These are phyloP conservation scores for Guaruba guarouba DNA, from an alignment of 2,113 vertebrate species.

Conservation along the genomic window DNA sequence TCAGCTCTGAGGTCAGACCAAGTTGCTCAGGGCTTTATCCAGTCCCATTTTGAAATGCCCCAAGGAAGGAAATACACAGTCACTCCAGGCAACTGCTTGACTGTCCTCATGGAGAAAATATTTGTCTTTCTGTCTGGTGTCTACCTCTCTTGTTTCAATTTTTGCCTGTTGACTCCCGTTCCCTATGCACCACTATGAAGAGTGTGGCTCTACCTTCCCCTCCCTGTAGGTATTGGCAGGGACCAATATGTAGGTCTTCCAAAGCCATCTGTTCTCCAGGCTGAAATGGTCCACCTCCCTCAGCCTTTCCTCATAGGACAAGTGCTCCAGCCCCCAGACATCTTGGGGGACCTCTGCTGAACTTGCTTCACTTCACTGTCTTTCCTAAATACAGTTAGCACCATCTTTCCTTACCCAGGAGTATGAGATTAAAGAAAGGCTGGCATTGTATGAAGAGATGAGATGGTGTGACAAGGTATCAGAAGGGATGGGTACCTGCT, in stretches of 20 bases:
- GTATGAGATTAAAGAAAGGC: neutral
- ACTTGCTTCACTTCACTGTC: neutral
- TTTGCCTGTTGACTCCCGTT: neutral
- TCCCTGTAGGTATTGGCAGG: neutral
- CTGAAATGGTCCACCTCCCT: neutral
- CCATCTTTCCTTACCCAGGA: neutral
- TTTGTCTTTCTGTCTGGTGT: neutral
- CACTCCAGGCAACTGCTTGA: neutral
- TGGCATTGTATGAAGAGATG: neutral
- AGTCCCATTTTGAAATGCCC: neutral
- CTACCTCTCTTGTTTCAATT: neutral
- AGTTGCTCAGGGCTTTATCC: neutral
- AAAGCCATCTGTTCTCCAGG: neutral
- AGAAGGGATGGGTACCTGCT: constrained; percentile 75
- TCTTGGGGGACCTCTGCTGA: neutral
- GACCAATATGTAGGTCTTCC: neutral
- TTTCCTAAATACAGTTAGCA: neutral
- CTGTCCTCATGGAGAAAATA: neutral
- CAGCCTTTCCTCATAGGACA: neutral
- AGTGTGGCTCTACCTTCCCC: neutral
- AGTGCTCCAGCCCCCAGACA: neutral
- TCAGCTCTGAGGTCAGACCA: neutral
- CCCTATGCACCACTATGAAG: neutral
- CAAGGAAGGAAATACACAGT: neutral
- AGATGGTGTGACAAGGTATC: neutral